phyloP scores from a whole-genome alignment of 2,113 vertebrate genomes.

The Gorsachius goisagi region DNA sequence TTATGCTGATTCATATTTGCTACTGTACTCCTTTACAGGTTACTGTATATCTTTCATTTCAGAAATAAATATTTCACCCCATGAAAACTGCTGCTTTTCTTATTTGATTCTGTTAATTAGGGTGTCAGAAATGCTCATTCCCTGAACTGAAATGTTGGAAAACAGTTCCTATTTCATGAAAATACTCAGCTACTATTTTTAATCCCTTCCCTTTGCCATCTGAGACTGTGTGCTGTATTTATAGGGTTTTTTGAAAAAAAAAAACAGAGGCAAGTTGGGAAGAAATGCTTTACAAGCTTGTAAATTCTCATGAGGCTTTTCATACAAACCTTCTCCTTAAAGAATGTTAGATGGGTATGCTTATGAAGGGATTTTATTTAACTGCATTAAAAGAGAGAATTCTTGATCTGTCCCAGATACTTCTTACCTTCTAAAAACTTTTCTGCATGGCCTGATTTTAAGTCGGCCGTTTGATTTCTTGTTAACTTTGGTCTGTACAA shows the following conservation, averaged over 20 bases:
- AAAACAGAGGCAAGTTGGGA: neutral
- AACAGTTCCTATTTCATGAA: neutral
- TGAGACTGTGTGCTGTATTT: neutral
- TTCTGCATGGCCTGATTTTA: neutral
- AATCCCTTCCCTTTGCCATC: neutral
- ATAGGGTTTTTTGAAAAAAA: neutral
- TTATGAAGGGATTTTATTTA: neutral
- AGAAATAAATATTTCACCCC: neutral
- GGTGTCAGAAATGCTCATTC: neutral
- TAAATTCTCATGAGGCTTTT: slow-evolving; percentile 12
- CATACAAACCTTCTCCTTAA: neutral
- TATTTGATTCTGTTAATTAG: neutral
- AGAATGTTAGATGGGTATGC: neutral
- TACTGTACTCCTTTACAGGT: neutral
- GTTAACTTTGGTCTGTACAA: neutral
- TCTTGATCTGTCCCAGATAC: neutral
- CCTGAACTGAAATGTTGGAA: neutral
- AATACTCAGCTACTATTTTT: neutral
- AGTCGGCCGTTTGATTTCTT: neutral
- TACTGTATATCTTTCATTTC: neutral
- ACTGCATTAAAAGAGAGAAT: neutral
- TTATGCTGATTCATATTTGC: neutral
- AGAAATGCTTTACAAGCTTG: neutral
- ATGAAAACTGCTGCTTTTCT: neutral
- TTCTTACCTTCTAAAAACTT: neutral